Conservation (phyloP, 2,113 vertebrate genomes). For the Seriola quinqueradiata region DNA sequence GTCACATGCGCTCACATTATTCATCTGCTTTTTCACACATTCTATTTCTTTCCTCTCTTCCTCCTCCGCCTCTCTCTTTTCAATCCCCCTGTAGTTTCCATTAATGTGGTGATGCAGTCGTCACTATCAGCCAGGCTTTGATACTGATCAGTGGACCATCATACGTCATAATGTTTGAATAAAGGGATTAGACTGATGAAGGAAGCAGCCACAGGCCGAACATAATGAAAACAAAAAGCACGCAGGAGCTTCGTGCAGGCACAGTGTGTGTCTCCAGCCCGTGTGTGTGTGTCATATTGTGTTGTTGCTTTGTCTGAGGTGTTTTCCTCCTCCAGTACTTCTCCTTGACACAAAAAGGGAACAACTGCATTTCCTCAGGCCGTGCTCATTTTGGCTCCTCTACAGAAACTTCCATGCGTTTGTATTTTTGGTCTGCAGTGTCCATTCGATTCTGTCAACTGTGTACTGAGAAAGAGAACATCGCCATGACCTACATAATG, state of each 20-base stretch:
- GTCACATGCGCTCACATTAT: constrained; percentile 31
- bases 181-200: constrained; percentile 64
- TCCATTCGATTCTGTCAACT: constrained; percentile 61
- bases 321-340: constrained; percentile 36
- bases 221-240: constrained; percentile 52
- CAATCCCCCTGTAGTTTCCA: constrained; percentile 33
- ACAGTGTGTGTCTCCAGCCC: constrained; percentile 12
- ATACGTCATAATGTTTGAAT: constrained; percentile 58
- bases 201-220: constrained; percentile 26
- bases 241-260: constrained; percentile 9
- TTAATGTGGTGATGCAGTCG: constrained; percentile 48
- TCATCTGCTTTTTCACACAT: constrained; percentile 2
- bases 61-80: neutral
- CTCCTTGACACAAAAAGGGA: constrained; percentile 51
- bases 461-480: constrained; percentile 66
- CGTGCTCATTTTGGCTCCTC: constrained; percentile 45
- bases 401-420: constrained; percentile 32
- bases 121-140: constrained; percentile 48
- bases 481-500: constrained; percentile 58
- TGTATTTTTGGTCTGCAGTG: constrained; percentile 58
- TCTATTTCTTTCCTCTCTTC: neutral
- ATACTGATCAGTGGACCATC: constrained; percentile 60
- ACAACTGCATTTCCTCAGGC: constrained; percentile 45
- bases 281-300: constrained; percentile 25
- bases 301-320: constrained; percentile 35